Conservation (phyloP, 2,888 invertebrate genomes). For the Tanytarsus gracilentus region DNA sequence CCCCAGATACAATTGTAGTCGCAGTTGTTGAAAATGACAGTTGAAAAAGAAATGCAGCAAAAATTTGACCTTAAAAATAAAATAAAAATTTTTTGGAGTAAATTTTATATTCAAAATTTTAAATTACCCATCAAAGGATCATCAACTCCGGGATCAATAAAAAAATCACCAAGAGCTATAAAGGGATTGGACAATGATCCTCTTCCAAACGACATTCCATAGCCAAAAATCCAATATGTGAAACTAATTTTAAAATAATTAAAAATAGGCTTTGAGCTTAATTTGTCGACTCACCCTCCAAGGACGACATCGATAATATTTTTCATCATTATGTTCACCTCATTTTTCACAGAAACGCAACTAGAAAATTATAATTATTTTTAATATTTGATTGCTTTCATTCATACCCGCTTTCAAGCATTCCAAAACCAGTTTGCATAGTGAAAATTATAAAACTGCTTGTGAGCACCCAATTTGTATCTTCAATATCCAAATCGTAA, state of each 20-base stretch:
- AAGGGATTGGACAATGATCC: slow-evolving; percentile 65
- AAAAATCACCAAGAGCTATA: slow-evolving; percentile 74
- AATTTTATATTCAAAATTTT: no score
- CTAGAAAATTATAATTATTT: no score
- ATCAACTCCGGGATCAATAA: slow-evolving; percentile 63
- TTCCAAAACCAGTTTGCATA: slow-evolving; percentile 93
- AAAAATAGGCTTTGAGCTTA: slow-evolving; percentile 29
- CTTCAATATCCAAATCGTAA: slow-evolving; percentile 62
- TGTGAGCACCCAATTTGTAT: slow-evolving; percentile 82
- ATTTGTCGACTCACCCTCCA: slow-evolving; percentile 51
- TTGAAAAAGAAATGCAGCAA: slow-evolving; percentile 84
- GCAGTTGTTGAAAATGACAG: slow-evolving; percentile 77
- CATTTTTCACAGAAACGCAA: slow-evolving; percentile 85
- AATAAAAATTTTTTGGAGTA: no score
- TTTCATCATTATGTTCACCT: slow-evolving; percentile 97
- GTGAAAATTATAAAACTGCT: slow-evolving; percentile 86
- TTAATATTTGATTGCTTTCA: no score
- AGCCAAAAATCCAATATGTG: slow-evolving; percentile 93
- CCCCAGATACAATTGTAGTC: slow-evolving; percentile 86
- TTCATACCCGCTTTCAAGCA: no score
- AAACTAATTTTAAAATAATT: slow-evolving; percentile 38
- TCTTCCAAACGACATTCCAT: slow-evolving; percentile 80
- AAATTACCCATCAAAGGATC: slow-evolving; percentile 75
- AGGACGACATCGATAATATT: slow-evolving; percentile 88
- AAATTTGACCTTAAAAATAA: no score